Evolutionary conservation across 2,888 invertebrate species (phyloP).

Genomic region (Calliphora vomitoria): DNA sequence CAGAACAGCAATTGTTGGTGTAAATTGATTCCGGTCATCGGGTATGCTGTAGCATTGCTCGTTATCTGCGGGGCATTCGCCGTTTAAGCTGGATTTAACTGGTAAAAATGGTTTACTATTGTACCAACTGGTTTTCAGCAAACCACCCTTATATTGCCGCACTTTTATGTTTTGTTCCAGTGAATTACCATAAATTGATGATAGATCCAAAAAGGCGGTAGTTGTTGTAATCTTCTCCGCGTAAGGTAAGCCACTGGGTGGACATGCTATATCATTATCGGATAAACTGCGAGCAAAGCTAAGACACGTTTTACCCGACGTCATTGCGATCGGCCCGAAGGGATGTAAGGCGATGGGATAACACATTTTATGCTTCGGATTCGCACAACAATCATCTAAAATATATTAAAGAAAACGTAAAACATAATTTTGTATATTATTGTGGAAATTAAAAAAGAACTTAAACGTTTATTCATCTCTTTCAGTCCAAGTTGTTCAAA

Average conservation of each 20-base stretch:
- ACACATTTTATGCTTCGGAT: conserved; percentile 76
- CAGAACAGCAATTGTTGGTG: conserved; percentile 82
- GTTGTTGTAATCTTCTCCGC: conserved; percentile 87
- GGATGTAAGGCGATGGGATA: conserved; percentile 86
- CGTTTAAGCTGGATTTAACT: conserved; percentile 86
- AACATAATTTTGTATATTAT: no score
- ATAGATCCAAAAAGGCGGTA: conserved; percentile 88
- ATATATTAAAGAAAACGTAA: not conserved
- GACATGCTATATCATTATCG: conserved; percentile 87
- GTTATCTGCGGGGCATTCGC: conserved; percentile 85
- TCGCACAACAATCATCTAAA: conserved; percentile 78
- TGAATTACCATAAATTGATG: conserved; percentile 91
- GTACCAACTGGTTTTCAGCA: conserved; percentile 86
- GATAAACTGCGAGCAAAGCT: conserved; percentile 88
- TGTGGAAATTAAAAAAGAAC: no score
- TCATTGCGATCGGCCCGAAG: conserved; percentile 86
- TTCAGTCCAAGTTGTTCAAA: no score
- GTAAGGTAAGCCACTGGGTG: conserved; percentile 84
- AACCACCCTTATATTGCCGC: conserved; percentile 88
- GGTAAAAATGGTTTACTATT: conserved; percentile 90
- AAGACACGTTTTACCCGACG: conserved; percentile 86
- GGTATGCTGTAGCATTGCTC: conserved; percentile 90
- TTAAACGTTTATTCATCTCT: no score
- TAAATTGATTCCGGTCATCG: conserved; percentile 83
- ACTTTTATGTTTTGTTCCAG: conserved; percentile 87